These are phyloP conservation scores for Alosa sapidissima DNA, from an alignment of 2,797 vertebrate genomes.

Conservation along the genomic window DNA sequence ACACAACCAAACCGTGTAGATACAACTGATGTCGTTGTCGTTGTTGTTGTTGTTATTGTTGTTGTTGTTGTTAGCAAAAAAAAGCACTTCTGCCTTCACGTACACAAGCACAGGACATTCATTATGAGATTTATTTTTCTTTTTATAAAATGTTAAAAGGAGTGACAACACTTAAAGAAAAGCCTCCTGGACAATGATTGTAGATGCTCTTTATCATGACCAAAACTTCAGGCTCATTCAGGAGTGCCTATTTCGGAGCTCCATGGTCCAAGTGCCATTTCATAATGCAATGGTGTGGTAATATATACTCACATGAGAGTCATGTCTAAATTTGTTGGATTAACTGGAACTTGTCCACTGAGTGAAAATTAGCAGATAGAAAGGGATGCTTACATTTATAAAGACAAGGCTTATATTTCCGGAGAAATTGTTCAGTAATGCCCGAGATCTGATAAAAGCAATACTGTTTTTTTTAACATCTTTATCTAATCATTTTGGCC, in stretches of 20 bases:
- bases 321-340: not conserved
- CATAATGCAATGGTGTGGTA: not conserved
- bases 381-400: not conserved
- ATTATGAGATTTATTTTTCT: not conserved
- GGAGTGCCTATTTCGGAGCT: not conserved
- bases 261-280: constrained; percentile 2
- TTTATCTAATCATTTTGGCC: not conserved
- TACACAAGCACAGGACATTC: constrained; percentile 3
- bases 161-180: not conserved
- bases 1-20: not conserved
- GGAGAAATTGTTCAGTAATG: not conserved
- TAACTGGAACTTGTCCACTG: not conserved
- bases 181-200: not conserved
- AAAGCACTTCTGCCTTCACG: constrained; percentile 13
- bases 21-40: not conserved
- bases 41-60: not conserved
- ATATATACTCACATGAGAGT: not conserved
- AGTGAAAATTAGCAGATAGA: not conserved
- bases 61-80: not conserved
- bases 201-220: not conserved
- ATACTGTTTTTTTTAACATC: not conserved
- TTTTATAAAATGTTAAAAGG: not conserved
- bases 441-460: not conserved
- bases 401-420: not conserved
- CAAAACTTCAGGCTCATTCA: not conserved